phyloP scores from a whole-genome alignment of 2,888 invertebrate genomes.

The Loripinus fragilis region DNA sequence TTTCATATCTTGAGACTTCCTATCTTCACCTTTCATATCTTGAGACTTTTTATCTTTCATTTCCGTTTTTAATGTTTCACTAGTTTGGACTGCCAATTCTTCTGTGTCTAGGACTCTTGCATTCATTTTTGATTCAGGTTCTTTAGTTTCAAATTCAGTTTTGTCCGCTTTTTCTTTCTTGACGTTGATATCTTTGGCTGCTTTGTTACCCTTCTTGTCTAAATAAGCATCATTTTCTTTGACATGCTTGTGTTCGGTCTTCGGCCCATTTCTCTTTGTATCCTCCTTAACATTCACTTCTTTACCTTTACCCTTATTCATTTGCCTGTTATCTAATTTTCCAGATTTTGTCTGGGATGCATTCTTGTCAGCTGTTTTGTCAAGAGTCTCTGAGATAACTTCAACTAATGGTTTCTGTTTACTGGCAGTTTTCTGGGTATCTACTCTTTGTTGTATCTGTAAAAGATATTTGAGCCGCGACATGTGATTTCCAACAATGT shows the following conservation, averaged over 20 bases:
- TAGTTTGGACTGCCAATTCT: not conserved
- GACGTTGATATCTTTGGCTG: not conserved
- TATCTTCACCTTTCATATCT: not conserved
- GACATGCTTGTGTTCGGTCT: too few relatives aligned
- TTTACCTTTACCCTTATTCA: not conserved
- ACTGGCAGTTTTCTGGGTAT: not conserved
- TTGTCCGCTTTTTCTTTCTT: not conserved
- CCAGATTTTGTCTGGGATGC: not conserved
- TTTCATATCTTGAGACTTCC: not conserved
- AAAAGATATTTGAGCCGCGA: too few relatives aligned
- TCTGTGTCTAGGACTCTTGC: not conserved
- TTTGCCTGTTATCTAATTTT: not conserved
- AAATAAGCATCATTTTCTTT: too few relatives aligned
- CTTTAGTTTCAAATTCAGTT: not conserved
- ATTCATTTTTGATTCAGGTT: not conserved
- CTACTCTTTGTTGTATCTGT: not conserved
- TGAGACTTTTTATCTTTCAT: not conserved
- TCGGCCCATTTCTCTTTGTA: too few relatives aligned
- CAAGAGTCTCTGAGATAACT: not conserved
- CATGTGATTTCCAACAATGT: too few relatives aligned
- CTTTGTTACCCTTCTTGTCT: too few relatives aligned
- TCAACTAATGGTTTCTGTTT: not conserved
- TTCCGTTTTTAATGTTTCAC: not conserved
- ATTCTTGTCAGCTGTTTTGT: not conserved
- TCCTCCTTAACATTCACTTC: not conserved